Conservation (phyloP, 1,140 invertebrate genomes). For the Lordiphosa collinella region DNA sequence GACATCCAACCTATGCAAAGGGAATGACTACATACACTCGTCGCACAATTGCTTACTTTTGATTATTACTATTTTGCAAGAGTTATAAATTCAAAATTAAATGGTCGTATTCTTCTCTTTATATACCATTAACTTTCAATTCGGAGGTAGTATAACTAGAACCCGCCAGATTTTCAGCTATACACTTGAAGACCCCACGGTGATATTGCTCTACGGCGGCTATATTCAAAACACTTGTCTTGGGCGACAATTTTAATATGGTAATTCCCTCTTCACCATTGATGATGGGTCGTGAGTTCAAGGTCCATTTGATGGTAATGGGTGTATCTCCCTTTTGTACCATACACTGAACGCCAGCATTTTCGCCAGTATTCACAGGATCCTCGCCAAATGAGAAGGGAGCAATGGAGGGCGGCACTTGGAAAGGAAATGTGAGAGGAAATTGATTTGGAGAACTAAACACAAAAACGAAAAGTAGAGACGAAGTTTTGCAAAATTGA, state of each 20-base stretch:
- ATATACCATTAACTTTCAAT: constrained; percentile 82
- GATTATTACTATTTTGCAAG: no score
- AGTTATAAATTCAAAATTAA: not conserved
- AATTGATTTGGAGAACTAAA: not conserved
- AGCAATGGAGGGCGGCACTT: constrained; percentile 80
- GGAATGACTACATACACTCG: no score
- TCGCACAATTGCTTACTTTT: no score
- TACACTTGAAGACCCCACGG: constrained; percentile 84
- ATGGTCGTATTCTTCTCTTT: not conserved
- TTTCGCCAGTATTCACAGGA: constrained; percentile 87
- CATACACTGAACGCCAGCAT: constrained; percentile 85
- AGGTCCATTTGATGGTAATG: constrained; percentile 85
- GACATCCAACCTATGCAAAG: no score
- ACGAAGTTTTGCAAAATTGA: constrained; percentile 7
- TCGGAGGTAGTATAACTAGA: constrained; percentile 81
- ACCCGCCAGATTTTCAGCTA: constrained; percentile 82
- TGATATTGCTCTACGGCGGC: constrained; percentile 81
- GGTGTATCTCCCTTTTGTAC: constrained; percentile 88
- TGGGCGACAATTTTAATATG: constrained; percentile 83
- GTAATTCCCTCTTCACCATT: constrained; percentile 81
- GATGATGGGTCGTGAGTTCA: constrained; percentile 69
- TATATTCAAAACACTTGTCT: constrained; percentile 84
- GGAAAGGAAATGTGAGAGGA: constrained; percentile 13
- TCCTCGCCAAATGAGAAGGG: constrained; percentile 86
- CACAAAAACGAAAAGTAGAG: constrained; percentile 21